A percentile compares a stretch with the other conserved stretches of the same genome.
These are phyloP conservation scores for Tenthredo mesomela DNA, from an alignment of 2,888 invertebrate genomes.

Conservation along the genomic window DNA sequence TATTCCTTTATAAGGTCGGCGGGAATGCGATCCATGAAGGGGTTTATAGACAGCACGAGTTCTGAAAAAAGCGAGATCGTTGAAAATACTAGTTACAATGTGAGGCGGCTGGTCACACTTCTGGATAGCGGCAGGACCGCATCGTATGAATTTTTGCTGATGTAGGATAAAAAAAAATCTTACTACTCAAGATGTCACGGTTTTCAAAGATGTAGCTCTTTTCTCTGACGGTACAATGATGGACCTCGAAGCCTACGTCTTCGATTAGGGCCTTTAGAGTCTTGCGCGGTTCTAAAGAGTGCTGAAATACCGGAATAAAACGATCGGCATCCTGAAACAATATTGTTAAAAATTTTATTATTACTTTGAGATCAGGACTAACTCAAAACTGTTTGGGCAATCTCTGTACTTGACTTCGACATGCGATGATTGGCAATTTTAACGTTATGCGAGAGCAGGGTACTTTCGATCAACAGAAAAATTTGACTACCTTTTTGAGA, in stretches of 20 bases:
- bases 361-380: not conserved
- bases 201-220: slow-evolving; percentile 79
- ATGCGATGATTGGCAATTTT: not conserved
- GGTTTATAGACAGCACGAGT: slow-evolving; percentile 83
- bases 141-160: not conserved
- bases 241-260: slow-evolving; percentile 82
- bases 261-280: slow-evolving; percentile 80
- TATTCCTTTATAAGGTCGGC: slow-evolving; percentile 81
- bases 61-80: not conserved
- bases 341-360: not conserved
- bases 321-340: slow-evolving; percentile 80
- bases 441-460: not conserved
- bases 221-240: slow-evolving; percentile 81
- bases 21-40: slow-evolving; percentile 84
- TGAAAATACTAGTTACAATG: not conserved
- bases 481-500: not conserved
- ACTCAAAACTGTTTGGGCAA: not conserved
- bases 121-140: not conserved
- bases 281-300: slow-evolving; percentile 81
- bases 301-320: slow-evolving; percentile 85
- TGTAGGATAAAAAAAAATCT: not conserved
- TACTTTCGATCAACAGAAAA: not conserved
- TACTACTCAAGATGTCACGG: not conserved
- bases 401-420: not conserved
- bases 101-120: not conserved